Base-by-base conservation (phyloP, 2,888 invertebrate genomes). In the Odontocerum albicorne region DNA sequence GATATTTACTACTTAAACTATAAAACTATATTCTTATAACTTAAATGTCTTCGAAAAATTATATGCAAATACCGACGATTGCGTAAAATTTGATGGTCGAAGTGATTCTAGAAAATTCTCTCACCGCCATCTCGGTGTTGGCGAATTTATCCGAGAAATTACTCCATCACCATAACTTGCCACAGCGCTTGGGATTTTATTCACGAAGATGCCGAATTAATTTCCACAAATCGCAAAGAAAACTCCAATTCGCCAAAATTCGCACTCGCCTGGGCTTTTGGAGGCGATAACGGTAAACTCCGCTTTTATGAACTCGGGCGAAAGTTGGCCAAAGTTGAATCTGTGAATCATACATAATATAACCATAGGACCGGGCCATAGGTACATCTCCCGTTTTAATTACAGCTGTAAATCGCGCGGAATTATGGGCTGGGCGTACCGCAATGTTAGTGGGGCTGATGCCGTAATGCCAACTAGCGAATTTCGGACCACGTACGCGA, bases 401-500 rank as follows among this genome's bases (percentile, higher is more conserved):
- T 55, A 55, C 55, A 33, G 55, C 50, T 50, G 58, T 58, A 58
- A 58, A 54, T 58, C 54, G 54, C 15, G 13, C 12, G 54, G 58
- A 54, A 58, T 58, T 54, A 49, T 50, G 50, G 50, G 40, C 44
- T 36, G 45, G 53, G 52, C 36, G 42, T 35, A 53, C 53, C 57
- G 45, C 53, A 45, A 44, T 43, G 56, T 57, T 52, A 52, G 56
- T 47, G 45, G 20, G 47, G 47, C 49, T n/a, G n/a, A n/a, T n/a
- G n/a, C n/a, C n/a, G n/a, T n/a, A n/a, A n/a, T n/a, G n/a, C n/a
- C n/a, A n/a, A n/a, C n/a, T n/a, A n/a, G n/a, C n/a, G n/a, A n/a
- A n/a, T n/a, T n/a, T n/a, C n/a, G n/a, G n/a, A n/a, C n/a, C n/a
- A n/a, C n/a, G n/a, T n/a, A n/a, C n/a, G n/a, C n/a, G n/a, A n/a